Percentiles rank a stretch among this genome's conserved stretches.
These are phyloP conservation scores for Phainopepla nitens DNA, from an alignment of 2,113 vertebrate species.

Conservation along the genomic window DNA sequence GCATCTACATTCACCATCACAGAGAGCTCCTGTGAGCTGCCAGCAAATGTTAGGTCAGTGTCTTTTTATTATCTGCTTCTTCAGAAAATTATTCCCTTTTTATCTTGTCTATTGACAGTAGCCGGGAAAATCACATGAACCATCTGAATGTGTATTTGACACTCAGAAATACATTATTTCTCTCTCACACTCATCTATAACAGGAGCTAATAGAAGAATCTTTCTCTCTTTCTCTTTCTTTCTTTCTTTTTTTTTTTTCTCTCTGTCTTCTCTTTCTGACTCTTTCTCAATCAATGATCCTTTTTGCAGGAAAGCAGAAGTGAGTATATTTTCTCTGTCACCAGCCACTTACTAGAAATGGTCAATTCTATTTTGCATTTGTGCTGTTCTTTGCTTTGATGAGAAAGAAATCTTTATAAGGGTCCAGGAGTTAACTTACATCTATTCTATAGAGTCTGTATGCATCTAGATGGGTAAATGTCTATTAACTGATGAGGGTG, in stretches of 20 bases:
- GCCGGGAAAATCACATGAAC: not conserved
- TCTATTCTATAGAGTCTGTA: not conserved
- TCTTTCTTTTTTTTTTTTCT: not conserved
- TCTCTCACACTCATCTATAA: not conserved
- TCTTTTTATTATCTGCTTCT: not conserved
- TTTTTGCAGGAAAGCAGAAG: not conserved
- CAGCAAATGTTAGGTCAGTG: not conserved
- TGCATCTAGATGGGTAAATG: not conserved
- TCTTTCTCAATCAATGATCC: not conserved
- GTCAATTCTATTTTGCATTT: not conserved
- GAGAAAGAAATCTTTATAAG: not conserved
- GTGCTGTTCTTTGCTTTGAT: not conserved
- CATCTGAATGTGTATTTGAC: not conserved
- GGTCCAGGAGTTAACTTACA: not conserved
- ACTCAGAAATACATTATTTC: not conserved
- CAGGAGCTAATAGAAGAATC: not conserved
- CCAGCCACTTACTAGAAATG: not conserved
- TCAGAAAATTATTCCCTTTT: not conserved
- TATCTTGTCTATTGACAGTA: not conserved
- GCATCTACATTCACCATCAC: not conserved
- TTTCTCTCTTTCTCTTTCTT: too few relatives aligned
- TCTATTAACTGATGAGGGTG: not conserved
- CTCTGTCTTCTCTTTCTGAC: not conserved
- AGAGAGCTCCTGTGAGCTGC: not conserved
- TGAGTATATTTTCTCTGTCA: not conserved